Evolutionary conservation across 2,888 invertebrate species (phyloP).

Genomic region (Rhagium mordax): DNA sequence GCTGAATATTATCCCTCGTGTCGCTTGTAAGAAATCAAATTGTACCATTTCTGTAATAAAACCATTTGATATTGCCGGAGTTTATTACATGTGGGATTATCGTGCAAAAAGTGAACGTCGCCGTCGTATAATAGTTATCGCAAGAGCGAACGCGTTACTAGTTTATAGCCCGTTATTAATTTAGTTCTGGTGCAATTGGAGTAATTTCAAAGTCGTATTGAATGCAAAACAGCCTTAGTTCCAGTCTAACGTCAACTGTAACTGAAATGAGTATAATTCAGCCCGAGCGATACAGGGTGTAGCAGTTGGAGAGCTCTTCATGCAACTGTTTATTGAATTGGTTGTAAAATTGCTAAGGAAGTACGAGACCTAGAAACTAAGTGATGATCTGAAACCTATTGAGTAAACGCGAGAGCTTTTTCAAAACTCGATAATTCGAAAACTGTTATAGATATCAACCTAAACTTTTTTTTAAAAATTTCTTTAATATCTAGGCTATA

Average conservation of each 20-base stretch:
- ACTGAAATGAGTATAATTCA: slow-evolving; percentile 40
- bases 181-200: slow-evolving; percentile 45
- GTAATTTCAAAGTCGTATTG: slow-evolving; percentile 42
- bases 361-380: too few species aligned
- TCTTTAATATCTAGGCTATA: too few species aligned
- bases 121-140: neutral
- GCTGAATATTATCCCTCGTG: neutral
- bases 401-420: too few species aligned
- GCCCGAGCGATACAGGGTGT: neutral
- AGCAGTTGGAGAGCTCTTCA: neutral
- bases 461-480: too few species aligned
- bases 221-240: slow-evolving; percentile 52
- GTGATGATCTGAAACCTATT: too few species aligned
- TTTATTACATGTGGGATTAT: slow-evolving; percentile 2
- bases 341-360: too few species aligned
- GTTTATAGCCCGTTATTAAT: slow-evolving; percentile 45
- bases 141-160: slow-evolving; percentile 27
- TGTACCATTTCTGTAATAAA: neutral
- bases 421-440: too few species aligned
- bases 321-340: neutral
- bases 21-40: neutral
- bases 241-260: slow-evolving; percentile 41
- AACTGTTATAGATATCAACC: too few species aligned
- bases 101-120: slow-evolving; percentile 19
- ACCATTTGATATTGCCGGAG: neutral